These are phyloP conservation scores for Acanthaster planci DNA, from an alignment of 35 echinoderm and acorn worm species.

Conservation along the genomic window DNA sequence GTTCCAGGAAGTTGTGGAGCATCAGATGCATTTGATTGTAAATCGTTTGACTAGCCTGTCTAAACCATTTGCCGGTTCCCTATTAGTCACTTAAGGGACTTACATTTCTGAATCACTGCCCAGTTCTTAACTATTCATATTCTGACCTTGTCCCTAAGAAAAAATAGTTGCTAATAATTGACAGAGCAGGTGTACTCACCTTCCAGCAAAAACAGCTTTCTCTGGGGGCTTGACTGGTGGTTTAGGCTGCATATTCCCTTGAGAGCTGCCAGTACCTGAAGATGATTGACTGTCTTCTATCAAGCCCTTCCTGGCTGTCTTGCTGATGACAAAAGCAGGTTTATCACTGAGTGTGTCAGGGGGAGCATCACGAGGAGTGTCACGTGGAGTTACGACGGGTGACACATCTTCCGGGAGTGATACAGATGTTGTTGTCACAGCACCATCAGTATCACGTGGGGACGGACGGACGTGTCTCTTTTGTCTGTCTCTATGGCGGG, in stretches of 20 bases:
- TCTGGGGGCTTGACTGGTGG: conserved; percentile 74
- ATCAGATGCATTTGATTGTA: too few species aligned
- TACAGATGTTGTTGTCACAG: conserved; percentile 64
- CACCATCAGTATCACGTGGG: conserved; percentile 26
- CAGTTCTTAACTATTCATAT: too few species aligned
- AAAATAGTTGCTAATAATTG: too few species aligned
- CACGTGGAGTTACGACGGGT: conserved; percentile 23
- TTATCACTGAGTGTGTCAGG: not conserved
- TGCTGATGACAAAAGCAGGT: not conserved
- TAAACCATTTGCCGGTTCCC: too few species aligned
- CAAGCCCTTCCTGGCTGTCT: conserved; percentile 25
- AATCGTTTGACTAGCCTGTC: too few species aligned
- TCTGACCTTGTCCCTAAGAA: too few species aligned
- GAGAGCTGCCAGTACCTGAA: conserved; percentile 75
- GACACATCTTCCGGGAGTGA: conserved; percentile 67
- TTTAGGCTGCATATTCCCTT: conserved; percentile 63
- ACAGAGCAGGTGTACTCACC: conserved; percentile 47
- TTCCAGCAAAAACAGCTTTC: conserved; percentile 67
- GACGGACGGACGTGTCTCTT: not conserved
- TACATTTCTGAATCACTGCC: too few species aligned
- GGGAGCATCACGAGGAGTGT: conserved; percentile 22
- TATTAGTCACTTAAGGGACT: too few species aligned
- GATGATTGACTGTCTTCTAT: conserved; percentile 80
- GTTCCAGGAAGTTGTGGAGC: too few species aligned
- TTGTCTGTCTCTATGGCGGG: conserved; percentile 10